Evolutionary conservation across 35 echinoderm and acorn worm genomes (phyloP).

Genomic region (Holothuria glaberrima): DNA sequence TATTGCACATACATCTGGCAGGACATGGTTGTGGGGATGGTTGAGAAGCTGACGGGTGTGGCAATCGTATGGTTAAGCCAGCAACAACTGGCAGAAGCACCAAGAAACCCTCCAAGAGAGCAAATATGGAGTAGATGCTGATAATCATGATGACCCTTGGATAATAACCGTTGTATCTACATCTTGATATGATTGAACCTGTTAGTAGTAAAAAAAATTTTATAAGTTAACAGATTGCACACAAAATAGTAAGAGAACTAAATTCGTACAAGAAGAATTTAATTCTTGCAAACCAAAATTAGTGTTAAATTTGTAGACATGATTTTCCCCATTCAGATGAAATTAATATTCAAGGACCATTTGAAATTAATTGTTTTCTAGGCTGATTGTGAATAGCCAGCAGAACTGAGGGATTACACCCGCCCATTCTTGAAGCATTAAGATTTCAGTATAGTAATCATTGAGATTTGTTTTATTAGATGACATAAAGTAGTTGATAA

Average conservation of each 20-base stretch:
- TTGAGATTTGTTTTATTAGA: too few relatives aligned
- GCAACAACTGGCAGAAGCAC: slow-evolving; percentile 21
- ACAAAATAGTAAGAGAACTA: neutral
- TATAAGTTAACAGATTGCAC: neutral
- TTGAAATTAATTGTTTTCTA: too few relatives aligned
- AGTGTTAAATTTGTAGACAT: too few relatives aligned
- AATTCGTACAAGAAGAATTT: neutral
- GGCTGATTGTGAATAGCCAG: too few relatives aligned
- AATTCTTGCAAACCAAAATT: too few relatives aligned
- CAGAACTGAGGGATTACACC: too few relatives aligned
- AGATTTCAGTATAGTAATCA: too few relatives aligned
- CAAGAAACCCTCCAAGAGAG: slow-evolving; percentile 20
- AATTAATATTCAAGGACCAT: too few relatives aligned
- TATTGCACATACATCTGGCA: slow-evolving; percentile 65
- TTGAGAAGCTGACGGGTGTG: neutral
- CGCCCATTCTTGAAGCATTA: too few relatives aligned
- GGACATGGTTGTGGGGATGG: slow-evolving; percentile 17
- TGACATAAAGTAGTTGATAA: too few relatives aligned
- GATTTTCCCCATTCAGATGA: too few relatives aligned
- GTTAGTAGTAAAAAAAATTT: neutral
- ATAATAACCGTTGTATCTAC: neutral
- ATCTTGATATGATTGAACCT: neutral
- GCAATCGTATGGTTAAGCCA: slow-evolving; percentile 1
- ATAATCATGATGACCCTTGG: neutral
- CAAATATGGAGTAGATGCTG: neutral